phyloP scores from a whole-genome alignment of 2,797 vertebrate genomes.

The Kryptolebias ocellatus region DNA sequence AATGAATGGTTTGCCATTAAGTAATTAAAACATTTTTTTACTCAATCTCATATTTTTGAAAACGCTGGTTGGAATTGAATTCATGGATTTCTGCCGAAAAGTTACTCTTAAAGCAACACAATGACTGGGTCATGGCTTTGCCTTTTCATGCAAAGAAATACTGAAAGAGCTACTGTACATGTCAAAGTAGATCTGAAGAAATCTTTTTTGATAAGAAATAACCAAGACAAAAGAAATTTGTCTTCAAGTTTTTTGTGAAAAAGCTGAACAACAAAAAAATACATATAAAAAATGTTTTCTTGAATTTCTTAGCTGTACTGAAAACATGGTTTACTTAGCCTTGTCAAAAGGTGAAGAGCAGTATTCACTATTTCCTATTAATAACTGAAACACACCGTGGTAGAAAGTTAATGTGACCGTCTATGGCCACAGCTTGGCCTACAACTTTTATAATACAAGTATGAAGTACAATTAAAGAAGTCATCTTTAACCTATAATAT shows the following conservation, averaged over 20 bases:
- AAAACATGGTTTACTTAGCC: constrained; percentile 23
- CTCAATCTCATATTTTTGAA: background rate
- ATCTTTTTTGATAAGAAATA: too few species aligned
- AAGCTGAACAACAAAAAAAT: background rate
- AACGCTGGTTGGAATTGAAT: background rate
- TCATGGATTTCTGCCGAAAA: background rate
- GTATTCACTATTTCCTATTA: constrained; percentile 44
- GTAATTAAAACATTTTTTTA: background rate
- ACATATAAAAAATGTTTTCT: background rate
- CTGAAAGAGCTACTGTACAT: background rate
- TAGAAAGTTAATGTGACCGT: too few species aligned
- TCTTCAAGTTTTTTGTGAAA: background rate
- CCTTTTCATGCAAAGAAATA: background rate
- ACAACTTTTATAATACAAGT: background rate
- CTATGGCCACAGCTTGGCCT: constrained; percentile 23
- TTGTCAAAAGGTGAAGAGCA: background rate
- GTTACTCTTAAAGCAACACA: background rate
- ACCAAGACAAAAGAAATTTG: background rate
- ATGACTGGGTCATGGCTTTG: background rate
- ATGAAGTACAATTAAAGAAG: background rate
- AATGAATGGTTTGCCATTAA: background rate
- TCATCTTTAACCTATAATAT: background rate
- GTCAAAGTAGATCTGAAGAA: background rate
- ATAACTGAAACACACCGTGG: constrained; percentile 1
- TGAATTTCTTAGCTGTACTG: constrained; percentile 1